Percentiles rank a stretch among this genome's conserved stretches.
Conservation (phyloP, 2,797 vertebrate species). For the Mormyrops boulengeri region DNA sequence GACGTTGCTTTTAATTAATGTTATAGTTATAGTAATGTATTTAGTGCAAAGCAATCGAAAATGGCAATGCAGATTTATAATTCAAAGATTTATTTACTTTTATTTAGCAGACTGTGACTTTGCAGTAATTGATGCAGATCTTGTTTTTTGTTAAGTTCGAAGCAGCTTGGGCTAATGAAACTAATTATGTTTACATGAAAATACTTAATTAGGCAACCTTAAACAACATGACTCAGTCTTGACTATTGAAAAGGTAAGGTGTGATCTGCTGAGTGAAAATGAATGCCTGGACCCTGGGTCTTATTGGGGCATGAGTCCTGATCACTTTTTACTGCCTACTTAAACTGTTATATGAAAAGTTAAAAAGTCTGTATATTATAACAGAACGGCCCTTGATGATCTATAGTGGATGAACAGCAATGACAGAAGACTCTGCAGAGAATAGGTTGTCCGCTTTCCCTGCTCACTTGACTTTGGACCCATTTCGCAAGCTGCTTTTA, state of each 20-base stretch:
- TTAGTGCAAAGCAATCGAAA: background rate
- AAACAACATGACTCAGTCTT: background rate
- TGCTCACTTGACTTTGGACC: constrained; percentile 41
- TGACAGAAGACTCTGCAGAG: background rate
- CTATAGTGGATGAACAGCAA: background rate
- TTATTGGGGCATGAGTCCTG: background rate
- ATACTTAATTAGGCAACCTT: background rate
- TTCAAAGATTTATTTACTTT: background rate
- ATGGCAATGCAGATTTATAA: background rate
- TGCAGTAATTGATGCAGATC: background rate
- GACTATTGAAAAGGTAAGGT: background rate
- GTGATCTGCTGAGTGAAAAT: background rate
- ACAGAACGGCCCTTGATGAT: background rate
- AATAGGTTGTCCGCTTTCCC: background rate
- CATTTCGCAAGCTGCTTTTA: constrained; percentile 31
- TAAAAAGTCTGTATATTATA: background rate
- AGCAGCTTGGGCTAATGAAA: background rate
- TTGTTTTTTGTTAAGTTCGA: background rate
- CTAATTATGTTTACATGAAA: background rate
- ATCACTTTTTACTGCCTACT: background rate
- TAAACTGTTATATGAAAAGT: background rate
- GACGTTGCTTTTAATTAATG: constrained; percentile 1
- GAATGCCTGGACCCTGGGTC: background rate
- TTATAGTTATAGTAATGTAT: background rate
- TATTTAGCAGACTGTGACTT: background rate